Percentiles rank a stretch among this genome's conserved stretches.
Conservation (phyloP, 64 coral and sea anemone genomes). For the Orbicella faveolata region DNA sequence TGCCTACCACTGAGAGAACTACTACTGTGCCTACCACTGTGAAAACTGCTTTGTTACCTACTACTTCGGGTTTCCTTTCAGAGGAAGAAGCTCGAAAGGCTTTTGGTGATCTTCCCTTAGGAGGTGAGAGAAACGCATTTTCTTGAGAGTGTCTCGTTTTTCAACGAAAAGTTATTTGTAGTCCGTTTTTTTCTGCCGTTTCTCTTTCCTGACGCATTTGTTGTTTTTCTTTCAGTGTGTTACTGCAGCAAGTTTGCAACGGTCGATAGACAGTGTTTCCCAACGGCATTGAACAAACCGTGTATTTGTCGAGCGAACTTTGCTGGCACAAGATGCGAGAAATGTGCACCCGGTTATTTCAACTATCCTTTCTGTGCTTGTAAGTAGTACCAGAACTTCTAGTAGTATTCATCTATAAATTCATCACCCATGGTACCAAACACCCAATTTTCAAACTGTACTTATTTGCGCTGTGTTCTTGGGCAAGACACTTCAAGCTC, state of each 20-base stretch:
- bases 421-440: too few species aligned
- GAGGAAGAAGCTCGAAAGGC: neutral
- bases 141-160: neutral
- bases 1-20: neutral
- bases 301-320: conserved; percentile 80
- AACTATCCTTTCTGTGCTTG: conserved; percentile 67
- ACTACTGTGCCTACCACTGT: neutral
- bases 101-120: conserved; percentile 31
- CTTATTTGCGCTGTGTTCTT: too few species aligned
- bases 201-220: neutral
- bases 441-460: too few species aligned
- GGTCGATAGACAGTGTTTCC: conserved; percentile 63
- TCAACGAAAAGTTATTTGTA: neutral
- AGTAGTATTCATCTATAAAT: too few species aligned
- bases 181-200: neutral
- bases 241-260: conserved; percentile 83
- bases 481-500: too few species aligned
- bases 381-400: conserved; percentile 29
- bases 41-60: neutral
- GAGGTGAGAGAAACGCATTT: neutral
- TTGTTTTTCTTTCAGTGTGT: conserved; percentile 63
- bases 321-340: conserved; percentile 69
- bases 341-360: conserved; percentile 73
- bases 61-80: neutral
- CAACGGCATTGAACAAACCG: conserved; percentile 2